Base-by-base conservation (phyloP, 1,140 invertebrate species). In the Drosophila sturtevanti region DNA sequence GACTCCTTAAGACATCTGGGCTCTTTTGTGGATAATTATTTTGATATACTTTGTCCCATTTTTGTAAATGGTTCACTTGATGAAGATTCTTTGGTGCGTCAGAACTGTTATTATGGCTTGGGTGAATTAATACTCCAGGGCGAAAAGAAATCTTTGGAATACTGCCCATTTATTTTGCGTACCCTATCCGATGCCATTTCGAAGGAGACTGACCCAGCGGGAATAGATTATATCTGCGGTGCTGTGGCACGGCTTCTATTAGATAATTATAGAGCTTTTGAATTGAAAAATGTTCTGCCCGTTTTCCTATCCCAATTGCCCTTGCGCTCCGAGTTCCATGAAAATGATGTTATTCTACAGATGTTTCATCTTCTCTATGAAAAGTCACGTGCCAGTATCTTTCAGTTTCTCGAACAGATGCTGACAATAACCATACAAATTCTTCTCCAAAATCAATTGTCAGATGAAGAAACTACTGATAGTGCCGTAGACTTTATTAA, bases 141-240 rank as follows among this genome's bases (percentile, higher is more conserved):
- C 3, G 81, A 85, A 24, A 72, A 89, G 9, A 90, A 82, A 38
- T 87, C 91, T 22, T 90, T 76, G 11, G 64, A 68, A n/a, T 79
- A 75, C 16, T 92, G 77, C 64, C 79, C 76, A 6, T 92, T 93
- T 18, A 95, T 97, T 77, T 86, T 97, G 7, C 93, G 95, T 91
- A 90, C 93, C 2, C 89, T 97, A 12, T 96, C 95, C 6, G 89
- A 92, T 10, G 92, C 94, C 1, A 93, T 96, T 44, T 82, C 92
- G 14, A 94, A 93, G 72, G 96, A 96, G 89, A 92, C 92, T 2
- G 93, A 95, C 75, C 90, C 92, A 0, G 92, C 94, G 35, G 94
- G 94, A 1, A 87, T 95, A 21, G 96, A 97, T 81, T 97, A 97
- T 80, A 95, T 96, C 64, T 95, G 96, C 90, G 96, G 95, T 63